Evolutionary conservation across 2,797 vertebrate species (phyloP).

Genomic region (Tenualosa thibaudeaui): DNA sequence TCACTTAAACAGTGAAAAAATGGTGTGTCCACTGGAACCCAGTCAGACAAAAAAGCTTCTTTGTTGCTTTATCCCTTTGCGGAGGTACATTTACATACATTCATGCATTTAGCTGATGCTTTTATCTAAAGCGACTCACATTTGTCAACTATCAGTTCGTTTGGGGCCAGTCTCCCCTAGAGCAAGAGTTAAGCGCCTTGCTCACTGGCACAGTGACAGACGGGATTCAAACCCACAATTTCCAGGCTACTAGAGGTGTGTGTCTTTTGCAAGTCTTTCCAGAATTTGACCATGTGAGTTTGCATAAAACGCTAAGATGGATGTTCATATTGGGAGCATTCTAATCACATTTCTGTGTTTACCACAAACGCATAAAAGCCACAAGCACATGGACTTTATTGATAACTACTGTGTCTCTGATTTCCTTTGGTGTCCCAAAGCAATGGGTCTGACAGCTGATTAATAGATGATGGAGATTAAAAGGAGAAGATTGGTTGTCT

Average conservation of each 20-base stretch:
- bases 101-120: no score
- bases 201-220: no score
- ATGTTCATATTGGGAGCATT: not conserved
- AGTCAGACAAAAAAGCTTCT: not conserved
- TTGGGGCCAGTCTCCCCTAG: no score
- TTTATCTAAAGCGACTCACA: no score
- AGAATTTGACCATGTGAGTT: not conserved
- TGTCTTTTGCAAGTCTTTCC: not conserved
- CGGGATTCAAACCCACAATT: no score
- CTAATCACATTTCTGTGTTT: not conserved
- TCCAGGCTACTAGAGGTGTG: no score
- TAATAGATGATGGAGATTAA: conserved; percentile 18
- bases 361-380: not conserved
- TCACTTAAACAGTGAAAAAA: not conserved
- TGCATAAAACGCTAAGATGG: not conserved
- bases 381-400: not conserved
- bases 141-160: no score
- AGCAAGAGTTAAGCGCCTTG: no score
- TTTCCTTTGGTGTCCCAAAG: not conserved
- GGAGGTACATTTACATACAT: no score
- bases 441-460: not conserved
- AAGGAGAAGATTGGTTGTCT: not conserved
- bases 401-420: not conserved
- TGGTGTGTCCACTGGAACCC: not conserved
- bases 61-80: not conserved